Conservation (phyloP, 2,888 invertebrate species). For the Laothoe populi region DNA sequence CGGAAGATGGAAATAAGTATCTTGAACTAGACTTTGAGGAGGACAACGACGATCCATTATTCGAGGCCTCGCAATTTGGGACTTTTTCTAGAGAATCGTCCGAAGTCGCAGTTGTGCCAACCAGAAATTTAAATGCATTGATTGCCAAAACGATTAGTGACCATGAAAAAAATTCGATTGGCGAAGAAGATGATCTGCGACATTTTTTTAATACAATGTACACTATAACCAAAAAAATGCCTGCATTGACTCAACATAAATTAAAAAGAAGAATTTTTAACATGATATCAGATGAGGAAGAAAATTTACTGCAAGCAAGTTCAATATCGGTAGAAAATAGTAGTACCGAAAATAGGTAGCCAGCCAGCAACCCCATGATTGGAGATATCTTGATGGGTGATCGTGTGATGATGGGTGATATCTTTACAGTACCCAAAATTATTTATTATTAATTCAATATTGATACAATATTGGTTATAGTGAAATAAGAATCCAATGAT, state of each 20-base stretch:
- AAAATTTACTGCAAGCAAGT: background rate
- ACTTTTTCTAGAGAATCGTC: background rate
- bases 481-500: too few relatives aligned
- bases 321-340: background rate
- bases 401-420: too few relatives aligned
- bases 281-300: conserved; percentile 2
- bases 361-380: background rate
- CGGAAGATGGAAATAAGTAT: background rate
- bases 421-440: background rate
- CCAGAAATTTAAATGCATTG: background rate
- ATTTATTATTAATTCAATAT: too few relatives aligned
- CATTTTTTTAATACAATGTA: conserved; percentile 8
- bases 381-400: too few relatives aligned
- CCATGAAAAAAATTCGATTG: background rate
- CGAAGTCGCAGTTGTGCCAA: background rate
- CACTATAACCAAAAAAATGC: conserved; percentile 2
- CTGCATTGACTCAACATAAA: background rate
- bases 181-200: background rate
- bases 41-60: background rate
- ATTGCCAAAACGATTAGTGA: background rate
- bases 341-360: background rate
- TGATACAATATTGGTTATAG: too few relatives aligned
- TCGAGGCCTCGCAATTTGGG: background rate
- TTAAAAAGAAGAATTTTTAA: conserved; percentile 2
- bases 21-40: background rate